Base-by-base conservation (phyloP, 2,888 invertebrate genomes). In the Amphipyra berbera region DNA sequence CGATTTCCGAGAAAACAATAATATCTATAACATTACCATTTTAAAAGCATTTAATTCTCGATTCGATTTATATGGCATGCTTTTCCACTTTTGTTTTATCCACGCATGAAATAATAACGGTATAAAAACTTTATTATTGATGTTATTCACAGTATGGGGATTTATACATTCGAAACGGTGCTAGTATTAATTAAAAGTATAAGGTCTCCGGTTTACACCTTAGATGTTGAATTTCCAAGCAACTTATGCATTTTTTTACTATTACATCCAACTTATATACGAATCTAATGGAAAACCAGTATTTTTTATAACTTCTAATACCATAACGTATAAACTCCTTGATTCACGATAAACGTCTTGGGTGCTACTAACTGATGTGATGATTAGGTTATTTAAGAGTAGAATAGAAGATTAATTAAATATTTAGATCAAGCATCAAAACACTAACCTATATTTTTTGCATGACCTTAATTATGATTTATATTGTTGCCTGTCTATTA, bases 381-480 rank as follows among this genome's bases (percentile, higher is more conserved):
- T 38, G 27, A 37, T 15, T 49, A 13, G 8, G 14, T 38, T 9
- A 50, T 33, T 9, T 27, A 27, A 33, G 14, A 7, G 30, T 7
- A 30, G 27, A 30, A 2, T 30, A 5, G 6, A 30, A 30, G 7
- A 2, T 7, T 30, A 30, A 7, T 7, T 30, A 4, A 27, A 35
- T 2, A 45, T 44, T 38, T 68, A 41, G 49, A 60, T 42, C 37
- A 40, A 27, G 35, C 46, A n/a, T 52, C n/a, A 15, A 35, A 35
- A 53, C n/a, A 44, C 14, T 48, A 13, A 67, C 52, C 12, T 58
- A 73, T 78, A 78, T 78, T 82, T 83, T 86, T 84, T 86, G 90
- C 89, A 88, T 88, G 91, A 87, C 88, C 87, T 89, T 88, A 21
- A 86, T 89, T 90, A 86, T 75, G 68, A 79, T 77, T 49, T 41